Evolutionary conservation across 2,888 invertebrate genomes (phyloP), one percentile per base, ranked within the genome.

Genomic region (Scelioninae gen. 2): DNA sequence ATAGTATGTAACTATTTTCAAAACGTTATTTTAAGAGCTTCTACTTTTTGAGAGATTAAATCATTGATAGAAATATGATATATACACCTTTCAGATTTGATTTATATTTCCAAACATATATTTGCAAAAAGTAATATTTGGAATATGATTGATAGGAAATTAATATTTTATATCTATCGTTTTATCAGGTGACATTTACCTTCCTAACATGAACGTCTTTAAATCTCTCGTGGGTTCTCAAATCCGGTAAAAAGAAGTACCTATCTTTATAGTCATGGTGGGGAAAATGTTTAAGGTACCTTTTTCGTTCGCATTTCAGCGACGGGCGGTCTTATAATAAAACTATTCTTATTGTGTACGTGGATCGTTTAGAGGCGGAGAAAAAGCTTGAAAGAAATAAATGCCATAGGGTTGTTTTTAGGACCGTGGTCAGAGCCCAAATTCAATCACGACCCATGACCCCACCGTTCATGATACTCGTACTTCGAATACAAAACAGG

Each of bases 381-480:
- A 35, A 55, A 31, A 58, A 39, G 75, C 77, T 76, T 75, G 69
- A 64, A 74, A 76, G 79, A 78, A 79, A 81, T 81, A 82, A 82
- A 82, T 79, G 80, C 79, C 74, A 53, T 71, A 64, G 73, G 79
- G 79, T 78, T 79, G 79, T 81, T 81, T 77, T 77, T 79, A 76
- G 78, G 79, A 77, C 77, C 74, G 39, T 52, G 68, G 37, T 45
- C 69, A 58, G 64, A 72, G 60, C 68, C 77, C 57, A 79, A 81
- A 83, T 83, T 83, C 83, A 83, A 83, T 83, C 83, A 83, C 83
- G 80, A 82, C 81, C 53, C 46, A 57, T 48, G 69, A 73, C 64
- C 69, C 74, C 65, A 73, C 57, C 45, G 67, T 81, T 79, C 77
- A 76, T 60, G 75, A 74, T 78, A 77, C 76, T 80, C 81, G 79